These are phyloP conservation scores for Drosophila teissieri DNA, from an alignment of 1,140 invertebrate genomes.

Conservation along the genomic window DNA sequence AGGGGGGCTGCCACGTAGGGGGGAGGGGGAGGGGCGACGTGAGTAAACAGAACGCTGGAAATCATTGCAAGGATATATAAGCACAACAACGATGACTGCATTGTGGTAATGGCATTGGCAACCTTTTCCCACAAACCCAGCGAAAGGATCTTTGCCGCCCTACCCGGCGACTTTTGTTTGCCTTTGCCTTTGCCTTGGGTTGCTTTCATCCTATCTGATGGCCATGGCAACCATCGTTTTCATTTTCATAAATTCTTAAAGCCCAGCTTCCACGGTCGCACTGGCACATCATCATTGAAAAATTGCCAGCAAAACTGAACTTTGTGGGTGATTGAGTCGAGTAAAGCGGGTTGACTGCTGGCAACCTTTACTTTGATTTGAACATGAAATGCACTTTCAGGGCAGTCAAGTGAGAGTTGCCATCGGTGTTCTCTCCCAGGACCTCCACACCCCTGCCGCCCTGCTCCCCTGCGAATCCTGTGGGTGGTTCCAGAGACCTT, in stretches of 20 bases:
- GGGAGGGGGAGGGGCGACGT: constrained; percentile 13
- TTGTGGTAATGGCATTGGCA: constrained; percentile 54
- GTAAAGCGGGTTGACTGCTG: constrained; percentile 14
- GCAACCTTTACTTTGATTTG: constrained; percentile 55
- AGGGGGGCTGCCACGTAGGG: neutral
- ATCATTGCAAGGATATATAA: constrained; percentile 53
- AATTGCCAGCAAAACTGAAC: constrained; percentile 38
- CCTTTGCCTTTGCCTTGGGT: constrained; percentile 25
- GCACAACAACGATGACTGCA: constrained; percentile 50
- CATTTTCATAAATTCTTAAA: constrained; percentile 54
- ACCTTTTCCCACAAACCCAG: constrained; percentile 22
- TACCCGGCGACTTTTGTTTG: constrained; percentile 36
- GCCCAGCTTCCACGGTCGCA: constrained; percentile 26
- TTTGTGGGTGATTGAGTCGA: constrained; percentile 18
- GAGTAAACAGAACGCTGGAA: constrained; percentile 41
- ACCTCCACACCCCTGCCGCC: neutral
- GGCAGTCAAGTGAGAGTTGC: constrained; percentile 55
- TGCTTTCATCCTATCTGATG: constrained; percentile 32
- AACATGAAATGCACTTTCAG: constrained; percentile 54
- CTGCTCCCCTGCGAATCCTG: neutral
- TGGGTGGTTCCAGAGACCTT: constrained; percentile 6
- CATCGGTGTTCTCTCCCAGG: constrained; percentile 42
- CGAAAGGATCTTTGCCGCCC: constrained; percentile 27
- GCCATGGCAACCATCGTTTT: constrained; percentile 52
- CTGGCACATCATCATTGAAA: constrained; percentile 41